Evolutionary conservation across 1,140 invertebrate genomes (phyloP).

Genomic region (Brachionus koreanus): DNA sequence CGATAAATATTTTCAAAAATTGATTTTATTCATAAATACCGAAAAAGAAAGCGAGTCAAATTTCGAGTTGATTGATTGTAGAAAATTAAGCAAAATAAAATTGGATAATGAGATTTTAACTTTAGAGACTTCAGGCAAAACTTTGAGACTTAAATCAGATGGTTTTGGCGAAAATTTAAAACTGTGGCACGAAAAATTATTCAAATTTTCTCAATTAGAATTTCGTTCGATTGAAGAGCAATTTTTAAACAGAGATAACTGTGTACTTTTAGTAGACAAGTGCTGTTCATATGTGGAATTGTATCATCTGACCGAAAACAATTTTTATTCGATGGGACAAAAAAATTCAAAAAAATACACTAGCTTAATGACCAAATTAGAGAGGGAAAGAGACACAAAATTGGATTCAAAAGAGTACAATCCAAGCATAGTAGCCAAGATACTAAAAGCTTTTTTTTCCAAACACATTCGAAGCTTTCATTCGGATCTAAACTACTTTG

Average conservation of each 20-base stretch:
- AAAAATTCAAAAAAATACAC: slow-evolving; percentile 26
- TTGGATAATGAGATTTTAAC: not conserved
- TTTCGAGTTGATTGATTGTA: not conserved
- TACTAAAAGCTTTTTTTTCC: slow-evolving; percentile 21
- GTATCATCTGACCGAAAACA: not conserved
- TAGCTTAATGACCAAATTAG: not conserved
- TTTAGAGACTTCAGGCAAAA: not conserved
- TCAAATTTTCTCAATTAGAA: not conserved
- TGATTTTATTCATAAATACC: not conserved
- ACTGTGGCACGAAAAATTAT: not conserved
- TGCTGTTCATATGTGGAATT: slow-evolving; percentile 2
- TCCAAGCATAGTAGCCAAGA: not conserved
- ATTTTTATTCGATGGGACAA: not conserved
- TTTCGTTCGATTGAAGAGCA: not conserved
- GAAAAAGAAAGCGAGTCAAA: not conserved
- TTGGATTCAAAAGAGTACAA: not conserved
- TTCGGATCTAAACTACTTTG: not conserved
- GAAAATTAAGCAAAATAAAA: slow-evolving; percentile 13
- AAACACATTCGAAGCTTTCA: slow-evolving; percentile 3
- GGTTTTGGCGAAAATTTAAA: slow-evolving; percentile 15
- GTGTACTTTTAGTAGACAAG: slow-evolving; percentile 1
- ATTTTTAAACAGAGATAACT: slow-evolving; percentile 15
- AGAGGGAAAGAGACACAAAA: not conserved
- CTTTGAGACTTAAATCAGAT: slow-evolving; percentile 4
- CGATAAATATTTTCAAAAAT: slow-evolving; percentile 17